phyloP scores from a whole-genome alignment of 2,113 vertebrate species.

The Zonotrichia leucophrys region DNA sequence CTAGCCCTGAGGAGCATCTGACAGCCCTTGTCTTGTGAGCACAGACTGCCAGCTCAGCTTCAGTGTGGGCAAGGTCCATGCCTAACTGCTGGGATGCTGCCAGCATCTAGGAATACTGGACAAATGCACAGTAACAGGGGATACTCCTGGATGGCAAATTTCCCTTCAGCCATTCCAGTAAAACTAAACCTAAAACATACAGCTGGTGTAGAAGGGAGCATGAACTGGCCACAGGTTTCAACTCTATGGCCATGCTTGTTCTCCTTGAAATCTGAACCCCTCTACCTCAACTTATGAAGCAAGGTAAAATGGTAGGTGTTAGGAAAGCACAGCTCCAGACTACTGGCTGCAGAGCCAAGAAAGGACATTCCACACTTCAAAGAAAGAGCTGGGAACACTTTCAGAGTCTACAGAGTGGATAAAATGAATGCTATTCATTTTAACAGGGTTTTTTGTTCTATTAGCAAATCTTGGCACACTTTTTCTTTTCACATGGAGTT shows the following conservation, averaged over 20 bases:
- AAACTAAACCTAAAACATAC: neutral
- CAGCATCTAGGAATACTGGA: neutral
- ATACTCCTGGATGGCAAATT: neutral
- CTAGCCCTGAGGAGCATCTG: neutral
- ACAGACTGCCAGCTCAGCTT: neutral
- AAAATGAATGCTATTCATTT: neutral
- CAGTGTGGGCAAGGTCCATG: fast-evolving
- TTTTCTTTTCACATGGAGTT: neutral
- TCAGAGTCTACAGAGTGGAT: no score
- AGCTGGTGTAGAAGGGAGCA: neutral
- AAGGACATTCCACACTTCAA: neutral
- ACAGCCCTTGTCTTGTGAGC: neutral
- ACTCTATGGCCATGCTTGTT: neutral
- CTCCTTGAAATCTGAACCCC: neutral
- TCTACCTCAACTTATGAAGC: neutral
- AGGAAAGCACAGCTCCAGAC: neutral
- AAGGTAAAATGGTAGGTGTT: neutral
- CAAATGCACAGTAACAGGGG: neutral
- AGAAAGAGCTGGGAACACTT: neutral
- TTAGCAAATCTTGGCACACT: neutral
- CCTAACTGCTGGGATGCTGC: neutral
- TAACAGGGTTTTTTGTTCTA: neutral
- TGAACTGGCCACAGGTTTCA: neutral
- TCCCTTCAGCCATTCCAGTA: neutral
- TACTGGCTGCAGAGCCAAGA: neutral